Base-by-base conservation (phyloP, 2,113 vertebrate genomes). In the Sclerurus mexicanus region DNA sequence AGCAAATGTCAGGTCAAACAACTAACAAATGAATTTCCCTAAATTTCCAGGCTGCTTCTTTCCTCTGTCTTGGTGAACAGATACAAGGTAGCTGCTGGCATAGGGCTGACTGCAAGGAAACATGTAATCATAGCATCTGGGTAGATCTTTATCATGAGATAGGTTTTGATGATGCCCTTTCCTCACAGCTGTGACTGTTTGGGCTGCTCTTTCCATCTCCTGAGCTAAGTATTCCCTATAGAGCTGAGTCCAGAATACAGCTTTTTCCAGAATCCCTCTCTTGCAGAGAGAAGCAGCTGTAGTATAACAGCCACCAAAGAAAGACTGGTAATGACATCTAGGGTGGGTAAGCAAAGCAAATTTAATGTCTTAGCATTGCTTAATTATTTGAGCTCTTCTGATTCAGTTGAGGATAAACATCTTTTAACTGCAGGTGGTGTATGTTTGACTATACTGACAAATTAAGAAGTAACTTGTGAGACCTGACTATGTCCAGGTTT, bases 1-100 rank as follows among this genome's bases (percentile, higher is more conserved):
- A 85, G 95, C 15, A 13, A 12, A 6, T 19, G 4, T 44, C 16
- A 4, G 18, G 16, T 39, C 19, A 44, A 84, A 33, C 5, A 74
- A 8, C 5, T 23, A 27, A 21, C 7, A 56, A 74, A 23, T 8
- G 0, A 37, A 10, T 59, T 64, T 78, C 15, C 7, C 3, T 28
- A 3, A 15, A 11, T 20, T 27, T 92, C 8, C 0, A 24, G 20
- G 15, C 27, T 67, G 7, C 8, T 76, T 49, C 12, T 3, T 74
- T 92, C 8, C 4, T 84, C 7, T 76, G 10, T 2, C 60, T 59
- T 4, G 40, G 10, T 56, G 50, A 35, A 30, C 33, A 6, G 17
- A 40, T 46, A 23, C 12, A 67, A 63, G 53, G 25, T 24, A 55
- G 44, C 53, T 40, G 11, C 31, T 87, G 31, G 23, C 8, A 16